A percentile compares a stretch with the other conserved stretches of the same genome.
Conservation (phyloP, 2,888 invertebrate species). For the Girardia tigrina region DNA sequence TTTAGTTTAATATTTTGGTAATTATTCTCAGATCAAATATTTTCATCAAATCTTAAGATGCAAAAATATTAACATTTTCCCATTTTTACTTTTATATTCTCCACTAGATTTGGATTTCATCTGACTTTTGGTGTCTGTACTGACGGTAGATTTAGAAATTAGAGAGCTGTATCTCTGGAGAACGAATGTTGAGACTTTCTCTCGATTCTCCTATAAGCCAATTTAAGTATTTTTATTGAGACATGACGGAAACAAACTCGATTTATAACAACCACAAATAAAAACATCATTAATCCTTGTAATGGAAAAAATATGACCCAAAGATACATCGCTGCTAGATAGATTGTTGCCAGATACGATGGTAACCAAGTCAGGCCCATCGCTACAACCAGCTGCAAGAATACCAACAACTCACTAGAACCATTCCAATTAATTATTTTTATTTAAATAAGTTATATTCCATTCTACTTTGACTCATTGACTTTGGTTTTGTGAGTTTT, state of each 20-base stretch:
- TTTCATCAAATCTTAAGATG: too few relatives aligned
- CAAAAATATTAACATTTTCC: too few relatives aligned
- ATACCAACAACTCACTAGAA: neutral
- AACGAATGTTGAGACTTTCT: neutral
- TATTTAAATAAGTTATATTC: too few relatives aligned
- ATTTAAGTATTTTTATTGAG: neutral
- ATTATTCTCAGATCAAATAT: too few relatives aligned
- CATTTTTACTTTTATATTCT: neutral
- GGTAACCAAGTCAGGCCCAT: conserved; percentile 1
- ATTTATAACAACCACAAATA: neutral
- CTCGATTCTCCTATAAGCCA: neutral
- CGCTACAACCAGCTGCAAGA: neutral
- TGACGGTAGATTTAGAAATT: neutral
- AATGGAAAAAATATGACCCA: neutral
- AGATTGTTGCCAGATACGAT: neutral
- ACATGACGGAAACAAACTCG: neutral
- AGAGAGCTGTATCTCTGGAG: neutral
- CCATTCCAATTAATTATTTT: neutral
- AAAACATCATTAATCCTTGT: conserved; percentile 7
- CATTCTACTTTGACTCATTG: conserved; percentile 8
- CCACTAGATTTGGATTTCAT: neutral
- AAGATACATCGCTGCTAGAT: neutral
- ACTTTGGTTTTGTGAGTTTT: neutral
- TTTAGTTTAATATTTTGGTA: too few relatives aligned
- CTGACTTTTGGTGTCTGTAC: neutral